phyloP scores from a whole-genome alignment of 64 coral and sea anemone genomes.

The Trachythela sp. region DNA sequence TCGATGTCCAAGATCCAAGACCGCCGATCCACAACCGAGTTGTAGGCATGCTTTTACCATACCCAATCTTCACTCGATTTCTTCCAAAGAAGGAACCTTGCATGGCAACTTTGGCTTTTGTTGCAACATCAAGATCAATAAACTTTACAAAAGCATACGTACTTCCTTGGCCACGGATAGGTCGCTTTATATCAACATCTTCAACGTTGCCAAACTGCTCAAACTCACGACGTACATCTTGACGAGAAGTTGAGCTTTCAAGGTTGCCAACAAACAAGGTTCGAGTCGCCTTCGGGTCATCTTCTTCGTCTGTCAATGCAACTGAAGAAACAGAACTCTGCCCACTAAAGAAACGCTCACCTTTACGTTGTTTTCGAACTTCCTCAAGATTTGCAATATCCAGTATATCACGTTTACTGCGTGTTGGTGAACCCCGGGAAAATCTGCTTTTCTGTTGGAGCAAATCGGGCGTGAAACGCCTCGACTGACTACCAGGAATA shows the following conservation, averaged over 20 bases:
- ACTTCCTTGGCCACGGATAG: constrained; percentile 92
- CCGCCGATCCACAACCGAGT: constrained; percentile 96
- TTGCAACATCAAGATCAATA: constrained; percentile 95
- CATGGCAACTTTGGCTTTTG: constrained; percentile 92
- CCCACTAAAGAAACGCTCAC: constrained; percentile 46
- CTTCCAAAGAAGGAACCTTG: constrained; percentile 83
- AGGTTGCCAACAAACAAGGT: constrained; percentile 98
- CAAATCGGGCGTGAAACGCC: constrained; percentile 63
- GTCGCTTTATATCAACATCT: constrained; percentile 98
- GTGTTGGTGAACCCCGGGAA: constrained; percentile 60
- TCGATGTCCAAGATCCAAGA: constrained; percentile 84
- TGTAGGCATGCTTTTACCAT: constrained; percentile 96
- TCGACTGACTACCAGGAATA: constrained; percentile 58
- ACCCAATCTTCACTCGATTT: constrained; percentile 97
- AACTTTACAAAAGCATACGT: constrained; percentile 99
- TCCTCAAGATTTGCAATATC: constrained; percentile 75
- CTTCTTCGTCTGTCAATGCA: constrained; percentile 67
- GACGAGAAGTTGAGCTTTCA: constrained; percentile 81
- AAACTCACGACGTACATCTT: constrained; percentile 81
- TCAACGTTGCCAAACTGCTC: constrained; percentile 94
- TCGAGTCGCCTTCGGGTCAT: constrained; percentile 94
- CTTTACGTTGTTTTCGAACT: constrained; percentile 51
- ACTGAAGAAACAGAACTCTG: constrained; percentile 42
- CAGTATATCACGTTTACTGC: constrained; percentile 54
- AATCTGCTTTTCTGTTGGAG: constrained; percentile 48